Evolutionary conservation across 2,797 vertebrate genomes (phyloP).

Genomic region (Eurystomus glaucurus): DNA sequence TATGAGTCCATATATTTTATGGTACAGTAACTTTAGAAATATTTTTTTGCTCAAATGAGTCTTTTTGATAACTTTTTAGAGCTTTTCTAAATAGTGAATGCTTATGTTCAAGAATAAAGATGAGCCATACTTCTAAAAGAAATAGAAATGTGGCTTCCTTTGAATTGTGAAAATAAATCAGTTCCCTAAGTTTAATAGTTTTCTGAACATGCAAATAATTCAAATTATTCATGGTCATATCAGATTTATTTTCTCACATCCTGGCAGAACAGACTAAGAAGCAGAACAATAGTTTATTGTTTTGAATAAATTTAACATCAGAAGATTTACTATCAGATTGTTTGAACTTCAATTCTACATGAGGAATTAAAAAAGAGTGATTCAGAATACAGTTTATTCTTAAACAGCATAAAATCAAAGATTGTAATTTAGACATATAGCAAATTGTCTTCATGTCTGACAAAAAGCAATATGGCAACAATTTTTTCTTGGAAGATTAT

Average conservation of each 20-base stretch:
- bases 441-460: neutral
- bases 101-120: neutral
- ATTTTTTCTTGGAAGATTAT: neutral
- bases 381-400: conserved; percentile 11
- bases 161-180: neutral
- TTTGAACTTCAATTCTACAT: conserved; percentile 7
- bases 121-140: neutral
- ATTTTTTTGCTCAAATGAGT: neutral
- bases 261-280: neutral
- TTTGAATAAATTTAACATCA: conserved; percentile 20
- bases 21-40: conserved; percentile 3
- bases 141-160: neutral
- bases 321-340: conserved; percentile 7
- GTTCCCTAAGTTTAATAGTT: neutral
- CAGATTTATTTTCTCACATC: conserved; percentile 15
- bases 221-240: neutral
- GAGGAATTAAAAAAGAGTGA: conserved; percentile 2
- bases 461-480: neutral
- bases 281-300: neutral
- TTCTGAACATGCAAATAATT: conserved; percentile 2
- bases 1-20: neutral
- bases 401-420: conserved; percentile 15
- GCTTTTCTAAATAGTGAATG: neutral
- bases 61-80: neutral
- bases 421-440: neutral